Conservation (phyloP, 2,797 vertebrate species). For the Champsocephalus esox region DNA sequence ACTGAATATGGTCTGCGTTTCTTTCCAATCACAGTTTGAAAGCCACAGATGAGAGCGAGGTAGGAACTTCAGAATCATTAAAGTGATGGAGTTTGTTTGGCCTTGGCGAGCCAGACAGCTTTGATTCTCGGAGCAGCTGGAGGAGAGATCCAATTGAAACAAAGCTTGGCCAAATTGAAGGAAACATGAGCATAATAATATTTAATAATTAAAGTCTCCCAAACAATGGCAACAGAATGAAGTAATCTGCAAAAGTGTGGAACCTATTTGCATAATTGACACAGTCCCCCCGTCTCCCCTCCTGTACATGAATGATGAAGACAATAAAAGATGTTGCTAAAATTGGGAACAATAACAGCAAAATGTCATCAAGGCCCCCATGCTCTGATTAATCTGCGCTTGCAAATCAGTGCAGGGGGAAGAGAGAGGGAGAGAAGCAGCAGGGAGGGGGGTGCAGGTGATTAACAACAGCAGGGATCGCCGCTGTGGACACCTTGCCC, state of each 20-base stretch:
- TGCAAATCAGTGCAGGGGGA: conserved; percentile 94
- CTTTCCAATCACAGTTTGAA: conserved; percentile 90
- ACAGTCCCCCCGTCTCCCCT: conserved; percentile 79
- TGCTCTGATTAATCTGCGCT: conserved; percentile 99
- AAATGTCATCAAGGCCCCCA: conserved; percentile 98
- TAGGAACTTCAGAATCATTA: conserved; percentile 94
- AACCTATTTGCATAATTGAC: conserved; percentile 99
- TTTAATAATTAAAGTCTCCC: conserved; percentile 99
- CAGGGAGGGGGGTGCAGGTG: conserved; percentile 80
- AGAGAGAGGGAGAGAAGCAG: conserved; percentile 79
- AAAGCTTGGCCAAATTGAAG: conserved; percentile 94
- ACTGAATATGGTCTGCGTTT: conserved; percentile 90
- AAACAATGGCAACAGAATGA: conserved; percentile 95
- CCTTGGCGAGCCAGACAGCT: conserved; percentile 90
- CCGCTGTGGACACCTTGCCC: conserved; percentile 84
- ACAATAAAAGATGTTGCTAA: conserved; percentile 99
- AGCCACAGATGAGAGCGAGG: conserved; percentile 92
- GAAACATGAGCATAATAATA: conserved; percentile 97
- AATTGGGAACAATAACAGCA: conserved; percentile 99
- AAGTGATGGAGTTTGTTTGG: conserved; percentile 97
- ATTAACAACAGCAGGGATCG: conserved; percentile 91
- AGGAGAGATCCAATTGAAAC: conserved; percentile 94
- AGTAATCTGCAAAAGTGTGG: conserved; percentile 98
- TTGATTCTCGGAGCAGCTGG: conserved; percentile 95
- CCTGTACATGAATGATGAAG: conserved; percentile 99